Evolutionary conservation across 2,888 invertebrate species (phyloP).

Genomic region (Agelastica alni): DNA sequence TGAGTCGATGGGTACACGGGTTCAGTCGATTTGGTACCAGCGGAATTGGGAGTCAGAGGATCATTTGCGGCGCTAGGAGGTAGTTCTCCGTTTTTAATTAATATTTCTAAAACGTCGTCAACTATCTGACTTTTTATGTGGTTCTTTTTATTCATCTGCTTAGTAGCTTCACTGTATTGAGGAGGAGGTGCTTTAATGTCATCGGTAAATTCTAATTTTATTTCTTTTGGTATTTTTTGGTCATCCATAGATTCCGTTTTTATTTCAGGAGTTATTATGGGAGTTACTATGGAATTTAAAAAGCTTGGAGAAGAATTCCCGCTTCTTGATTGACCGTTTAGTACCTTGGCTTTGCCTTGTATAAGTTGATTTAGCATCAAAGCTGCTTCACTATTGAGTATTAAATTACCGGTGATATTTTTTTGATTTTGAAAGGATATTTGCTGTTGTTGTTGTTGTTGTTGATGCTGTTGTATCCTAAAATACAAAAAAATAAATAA

Average conservation of each 20-base stretch:
- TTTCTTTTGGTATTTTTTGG: slow-evolving; percentile 37
- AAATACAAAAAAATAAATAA: too few relatives aligned
- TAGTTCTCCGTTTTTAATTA: slow-evolving; percentile 90
- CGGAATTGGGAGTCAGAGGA: slow-evolving; percentile 63
- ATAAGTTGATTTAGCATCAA: slow-evolving; percentile 60
- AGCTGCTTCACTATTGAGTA: slow-evolving; percentile 66
- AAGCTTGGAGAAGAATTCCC: slow-evolving; percentile 66
- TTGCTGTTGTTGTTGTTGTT: slow-evolving; percentile 58
- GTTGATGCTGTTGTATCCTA: slow-evolving; percentile 65
- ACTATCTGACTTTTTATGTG: slow-evolving; percentile 76
- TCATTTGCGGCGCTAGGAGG: slow-evolving; percentile 86
- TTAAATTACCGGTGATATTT: slow-evolving; percentile 59
- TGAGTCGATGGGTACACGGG: slow-evolving; percentile 47
- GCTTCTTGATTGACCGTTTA: slow-evolving; percentile 60
- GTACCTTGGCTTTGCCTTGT: slow-evolving; percentile 57
- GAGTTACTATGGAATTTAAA: slow-evolving; percentile 54
- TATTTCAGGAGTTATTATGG: slow-evolving; percentile 43
- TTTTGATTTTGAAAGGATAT: slow-evolving; percentile 57
- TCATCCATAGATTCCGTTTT: slow-evolving; percentile 42
- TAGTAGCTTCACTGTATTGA: slow-evolving; percentile 76
- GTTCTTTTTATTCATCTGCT: slow-evolving; percentile 57
- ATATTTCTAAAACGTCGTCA: slow-evolving; percentile 90
- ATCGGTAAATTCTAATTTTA: slow-evolving; percentile 47
- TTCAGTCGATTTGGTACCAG: slow-evolving; percentile 48
- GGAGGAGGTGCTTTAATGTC: slow-evolving; percentile 55